Base-by-base conservation (phyloP, 2,888 invertebrate species). In the Panzeria rudis region DNA sequence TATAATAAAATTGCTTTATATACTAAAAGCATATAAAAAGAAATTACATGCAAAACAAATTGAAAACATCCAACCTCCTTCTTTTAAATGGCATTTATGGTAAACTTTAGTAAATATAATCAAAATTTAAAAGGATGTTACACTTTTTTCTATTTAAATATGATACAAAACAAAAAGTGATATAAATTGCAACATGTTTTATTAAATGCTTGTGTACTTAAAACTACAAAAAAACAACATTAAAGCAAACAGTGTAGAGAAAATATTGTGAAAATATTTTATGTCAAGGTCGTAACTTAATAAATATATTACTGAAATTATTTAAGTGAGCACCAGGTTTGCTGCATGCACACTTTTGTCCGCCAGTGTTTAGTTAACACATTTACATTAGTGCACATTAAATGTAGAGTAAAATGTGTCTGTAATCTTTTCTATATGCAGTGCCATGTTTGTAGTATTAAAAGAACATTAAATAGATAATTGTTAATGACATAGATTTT, bases 401-500 rank as follows among this genome's bases (percentile, higher is more conserved):
- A 41, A 68, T 78, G 25, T 17, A 23, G 29, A 23, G 71, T 38
- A 64, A 79, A 84, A 83, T 83, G 83, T 79, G 54, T 64, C 50
- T 9, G 38, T 75, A 71, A 84, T 79, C 29, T 62, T 59, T 72
- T 66, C 15, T 47, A 41, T 20, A 71, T 20, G 56, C 56, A 38
- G 25, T 29, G 41, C 38, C 38, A 5, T 52, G 76, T 71, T 62
- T 50, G 23, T 62, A 50, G 62, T 76, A 83, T 73, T 61, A 56
- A 69, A 71, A 71, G 54, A 59, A 66, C 59, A 76, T 76, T 69
- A 71, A 78, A 76, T 71, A 56, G 71, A 64, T 79, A 80, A 75
- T 84, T 76, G 75, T 71, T 84, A 84, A 84, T 84, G 83, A 75
- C 79, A 75, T 50, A 79, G 52, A 78, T 78, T 78, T 79, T 78